phyloP scores from a whole-genome alignment of 2,113 vertebrate genomes.

The Oncorhynchus clarkii region DNA sequence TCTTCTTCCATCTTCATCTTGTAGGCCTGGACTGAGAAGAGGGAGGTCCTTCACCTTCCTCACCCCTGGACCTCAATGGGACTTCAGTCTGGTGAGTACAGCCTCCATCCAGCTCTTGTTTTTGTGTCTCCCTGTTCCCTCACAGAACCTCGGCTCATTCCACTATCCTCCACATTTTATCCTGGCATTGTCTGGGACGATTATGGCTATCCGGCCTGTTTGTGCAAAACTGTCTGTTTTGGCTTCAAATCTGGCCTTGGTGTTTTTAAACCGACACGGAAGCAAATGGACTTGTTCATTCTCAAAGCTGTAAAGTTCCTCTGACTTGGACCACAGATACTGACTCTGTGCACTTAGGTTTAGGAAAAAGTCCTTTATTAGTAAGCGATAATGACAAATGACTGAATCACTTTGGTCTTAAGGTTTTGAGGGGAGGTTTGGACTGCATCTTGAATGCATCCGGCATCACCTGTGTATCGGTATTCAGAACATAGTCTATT shows the following conservation, averaged over 20 bases:
- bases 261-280: conserved; percentile 35
- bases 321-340: no score
- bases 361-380: no score
- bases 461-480: no score
- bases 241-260: conserved; percentile 23
- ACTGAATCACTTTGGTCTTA: no score
- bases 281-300: conserved; percentile 30
- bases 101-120: background rate
- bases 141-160: no score
- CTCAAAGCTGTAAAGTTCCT: conserved; percentile 31
- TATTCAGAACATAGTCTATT: no score
- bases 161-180: no score
- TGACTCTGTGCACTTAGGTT: no score
- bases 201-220: background rate
- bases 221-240: conserved; percentile 7
- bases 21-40: conserved; percentile 80
- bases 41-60: conserved; percentile 87
- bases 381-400: no score
- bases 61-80: conserved; percentile 84
- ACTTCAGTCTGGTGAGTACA: conserved; percentile 85
- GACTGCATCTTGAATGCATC: no score
- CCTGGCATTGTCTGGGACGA: no score
- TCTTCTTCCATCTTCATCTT: conserved; percentile 7
- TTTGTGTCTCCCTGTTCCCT: background rate
- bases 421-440: no score